phyloP scores from a whole-genome alignment of 2,888 invertebrate genomes.

The Reticulitermes lucifugus region DNA sequence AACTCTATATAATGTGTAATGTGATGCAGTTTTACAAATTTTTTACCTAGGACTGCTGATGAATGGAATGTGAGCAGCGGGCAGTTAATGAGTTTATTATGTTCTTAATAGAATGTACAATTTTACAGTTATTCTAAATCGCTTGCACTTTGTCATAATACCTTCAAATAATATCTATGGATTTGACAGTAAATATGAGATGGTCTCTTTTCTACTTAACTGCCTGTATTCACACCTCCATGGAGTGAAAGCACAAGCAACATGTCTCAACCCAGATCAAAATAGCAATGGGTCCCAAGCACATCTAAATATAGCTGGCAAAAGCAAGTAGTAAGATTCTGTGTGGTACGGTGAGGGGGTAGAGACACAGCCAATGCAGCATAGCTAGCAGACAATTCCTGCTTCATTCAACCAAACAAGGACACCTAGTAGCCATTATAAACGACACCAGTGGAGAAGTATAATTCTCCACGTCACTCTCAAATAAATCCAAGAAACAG shows the following conservation, averaged over 20 bases:
- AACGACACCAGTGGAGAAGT: neutral
- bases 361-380: constrained; percentile 4
- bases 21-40: too few species aligned
- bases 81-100: too few species aligned
- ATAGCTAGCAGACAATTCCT: neutral
- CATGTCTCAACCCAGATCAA: constrained; percentile 50
- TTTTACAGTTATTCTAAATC: too few species aligned
- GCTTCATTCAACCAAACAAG: neutral
- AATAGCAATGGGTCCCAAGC: constrained; percentile 49
- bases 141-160: too few species aligned
- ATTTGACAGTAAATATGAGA: too few species aligned
- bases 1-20: too few species aligned
- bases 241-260: constrained; percentile 22
- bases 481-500: too few species aligned
- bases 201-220: too few species aligned
- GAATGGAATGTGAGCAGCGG: too few species aligned
- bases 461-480: neutral
- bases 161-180: too few species aligned
- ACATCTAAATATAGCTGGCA: constrained; percentile 48
- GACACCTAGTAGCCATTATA: neutral
- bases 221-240: constrained; percentile 20
- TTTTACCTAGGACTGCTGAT: too few species aligned
- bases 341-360: neutral
- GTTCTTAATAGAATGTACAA: too few species aligned
- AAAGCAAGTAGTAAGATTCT: constrained; percentile 6